Conservation (phyloP, 2,888 invertebrate genomes). For the Julus scanicus region DNA sequence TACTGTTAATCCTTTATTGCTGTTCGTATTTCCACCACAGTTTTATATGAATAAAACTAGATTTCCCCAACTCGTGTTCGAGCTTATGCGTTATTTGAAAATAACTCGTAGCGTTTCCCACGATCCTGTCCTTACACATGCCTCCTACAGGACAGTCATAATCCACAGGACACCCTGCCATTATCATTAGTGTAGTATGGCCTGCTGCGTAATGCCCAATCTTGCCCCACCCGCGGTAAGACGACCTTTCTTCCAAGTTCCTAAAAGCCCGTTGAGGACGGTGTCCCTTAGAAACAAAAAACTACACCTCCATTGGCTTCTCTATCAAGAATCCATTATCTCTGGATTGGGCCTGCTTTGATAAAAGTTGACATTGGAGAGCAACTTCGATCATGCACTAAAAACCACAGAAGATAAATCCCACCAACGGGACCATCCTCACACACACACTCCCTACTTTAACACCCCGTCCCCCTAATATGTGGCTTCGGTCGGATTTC, state of each 20-base stretch:
- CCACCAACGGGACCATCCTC: background rate
- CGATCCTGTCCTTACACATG: constrained; percentile 49
- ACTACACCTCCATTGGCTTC: background rate
- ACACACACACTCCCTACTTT: background rate
- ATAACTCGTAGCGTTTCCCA: constrained; percentile 31
- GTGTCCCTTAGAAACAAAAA: constrained; percentile 35
- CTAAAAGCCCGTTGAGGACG: background rate
- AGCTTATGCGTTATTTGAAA: background rate
- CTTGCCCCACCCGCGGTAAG: constrained; percentile 49
- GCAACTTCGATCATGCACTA: background rate
- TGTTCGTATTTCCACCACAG: background rate
- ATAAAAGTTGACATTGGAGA: constrained; percentile 1
- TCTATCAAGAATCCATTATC: constrained; percentile 33
- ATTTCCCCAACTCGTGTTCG: background rate
- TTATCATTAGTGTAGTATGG: constrained; percentile 48
- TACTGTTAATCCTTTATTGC: background rate
- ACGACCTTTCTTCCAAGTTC: constrained; percentile 26
- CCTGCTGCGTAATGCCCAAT: constrained; percentile 50
- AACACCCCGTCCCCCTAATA: background rate
- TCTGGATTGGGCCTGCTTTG: constrained; percentile 14
- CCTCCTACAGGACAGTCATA: constrained; percentile 49
- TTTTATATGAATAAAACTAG: background rate
- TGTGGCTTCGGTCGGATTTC: background rate
- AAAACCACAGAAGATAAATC: constrained; percentile 42
- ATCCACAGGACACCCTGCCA: constrained; percentile 52